Base-by-base conservation (phyloP, 2,797 vertebrate species). In the Gadopsis bispinosus region DNA sequence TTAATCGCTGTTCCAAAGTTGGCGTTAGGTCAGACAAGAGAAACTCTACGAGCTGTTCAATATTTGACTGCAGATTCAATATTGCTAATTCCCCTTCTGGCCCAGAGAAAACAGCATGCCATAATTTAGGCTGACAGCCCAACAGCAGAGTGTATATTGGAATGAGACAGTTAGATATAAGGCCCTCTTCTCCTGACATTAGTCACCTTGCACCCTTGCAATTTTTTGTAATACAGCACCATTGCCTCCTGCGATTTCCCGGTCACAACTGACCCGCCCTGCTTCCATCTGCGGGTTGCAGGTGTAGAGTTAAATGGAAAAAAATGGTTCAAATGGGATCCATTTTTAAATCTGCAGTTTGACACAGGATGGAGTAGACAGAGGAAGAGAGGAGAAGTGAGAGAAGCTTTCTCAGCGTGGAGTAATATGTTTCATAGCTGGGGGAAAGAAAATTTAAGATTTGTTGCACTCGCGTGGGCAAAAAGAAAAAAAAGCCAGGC, bases 231-330 rank as follows among this genome's bases (percentile, higher is more conserved):
- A 75, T 62, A 67, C 11, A 51, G 80, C 61, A 16, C 71, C 73
- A 58, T 66, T 59, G 70, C 79, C 80, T 80, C 68, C 72, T 68
- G 86, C 73, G 73, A 83, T 88, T 90, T 85, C 59, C 84, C 47
- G 19, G 79, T 73, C 79, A 61, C 81, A 88, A 69, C 85, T 60
- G 69, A 69, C 73, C 84, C 87, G 85, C 72, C 69, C 69, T 20
- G 37, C 14, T 31, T 72, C 51, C 47, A 1, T 74, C 55, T 17
- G 71, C 60, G n/a, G 54, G 67, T 74, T 78, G 78, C 86, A 88
- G 83, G 79, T 89, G 86, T 75, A 91, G 91, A 94, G 86, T 92
- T 92, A 91, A 95, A 95, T 93, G 90, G 87, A 94, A 95, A 94
- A 92, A 50, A 77, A 85, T 91, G 83, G 89, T 93, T 94, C 92